phyloP scores from a whole-genome alignment of 2,113 vertebrate genomes.

The Solenodon paradoxus region DNA sequence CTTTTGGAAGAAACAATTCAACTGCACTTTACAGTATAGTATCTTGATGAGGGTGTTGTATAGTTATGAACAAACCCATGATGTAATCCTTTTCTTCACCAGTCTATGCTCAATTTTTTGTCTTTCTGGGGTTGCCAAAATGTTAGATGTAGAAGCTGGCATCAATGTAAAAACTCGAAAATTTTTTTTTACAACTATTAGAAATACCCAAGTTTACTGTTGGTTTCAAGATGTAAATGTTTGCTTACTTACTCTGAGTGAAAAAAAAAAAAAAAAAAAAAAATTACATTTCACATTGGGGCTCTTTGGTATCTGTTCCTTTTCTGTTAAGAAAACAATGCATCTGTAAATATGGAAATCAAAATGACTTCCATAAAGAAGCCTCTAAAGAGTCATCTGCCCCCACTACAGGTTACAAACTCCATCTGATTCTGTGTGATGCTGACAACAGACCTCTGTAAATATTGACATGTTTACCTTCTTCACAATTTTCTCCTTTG shows the following conservation, averaged over 20 bases:
- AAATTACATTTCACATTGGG: background rate
- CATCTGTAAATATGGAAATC: background rate
- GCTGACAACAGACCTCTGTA: conserved; percentile 20
- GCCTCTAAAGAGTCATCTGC: background rate
- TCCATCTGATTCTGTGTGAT: background rate
- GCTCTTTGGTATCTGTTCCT: background rate
- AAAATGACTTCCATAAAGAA: background rate
- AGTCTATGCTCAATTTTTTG: conserved; percentile 67
- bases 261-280: background rate
- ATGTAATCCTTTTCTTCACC: conserved; percentile 40
- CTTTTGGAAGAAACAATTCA: conserved; percentile 76
- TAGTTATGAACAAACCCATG: conserved; percentile 67
- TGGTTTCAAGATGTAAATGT: background rate
- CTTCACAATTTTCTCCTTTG: conserved; percentile 95
- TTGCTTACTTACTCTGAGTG: background rate
- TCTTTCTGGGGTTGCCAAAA: conserved; percentile 53
- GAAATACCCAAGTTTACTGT: background rate
- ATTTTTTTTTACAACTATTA: too few species aligned
- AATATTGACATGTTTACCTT: conserved; percentile 87
- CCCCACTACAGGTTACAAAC: background rate
- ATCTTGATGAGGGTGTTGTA: conserved; percentile 54
- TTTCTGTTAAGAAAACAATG: background rate
- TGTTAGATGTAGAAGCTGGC: background rate
- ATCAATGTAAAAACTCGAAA: background rate
- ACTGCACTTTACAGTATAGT: conserved; percentile 63